phyloP scores from a whole-genome alignment of 2,113 vertebrate genomes.

The Plecotus auritus region DNA sequence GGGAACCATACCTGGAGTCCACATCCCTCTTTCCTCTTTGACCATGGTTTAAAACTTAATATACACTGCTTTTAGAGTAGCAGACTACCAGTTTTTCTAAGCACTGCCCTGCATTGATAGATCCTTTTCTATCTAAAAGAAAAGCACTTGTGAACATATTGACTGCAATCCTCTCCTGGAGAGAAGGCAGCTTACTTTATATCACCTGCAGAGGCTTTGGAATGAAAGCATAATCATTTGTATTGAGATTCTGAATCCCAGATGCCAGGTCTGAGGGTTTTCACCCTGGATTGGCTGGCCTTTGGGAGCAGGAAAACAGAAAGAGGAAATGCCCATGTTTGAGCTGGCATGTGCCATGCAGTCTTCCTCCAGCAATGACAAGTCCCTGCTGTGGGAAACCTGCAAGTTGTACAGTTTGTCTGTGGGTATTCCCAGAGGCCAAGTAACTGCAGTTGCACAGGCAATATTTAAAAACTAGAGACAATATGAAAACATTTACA shows the following conservation, averaged over 20 bases:
- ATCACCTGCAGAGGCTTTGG: constrained; percentile 68
- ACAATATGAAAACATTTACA: neutral
- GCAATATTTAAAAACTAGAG: neutral
- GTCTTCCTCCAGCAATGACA: constrained; percentile 5
- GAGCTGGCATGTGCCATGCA: constrained; percentile 65
- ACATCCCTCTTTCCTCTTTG: neutral
- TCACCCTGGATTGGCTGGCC: constrained; percentile 56
- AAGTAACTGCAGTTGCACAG: rapidly evolving
- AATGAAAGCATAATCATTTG: constrained; percentile 50
- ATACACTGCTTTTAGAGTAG: neutral
- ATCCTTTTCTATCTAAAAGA: constrained; percentile 13
- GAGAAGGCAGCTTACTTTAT: constrained; percentile 49
- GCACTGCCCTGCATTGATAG: neutral
- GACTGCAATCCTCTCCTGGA: neutral
- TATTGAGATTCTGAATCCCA: constrained; percentile 58
- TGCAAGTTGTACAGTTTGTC: neutral
- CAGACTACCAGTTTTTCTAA: constrained; percentile 1
- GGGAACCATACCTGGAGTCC: neutral
- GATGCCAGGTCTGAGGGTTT: constrained; percentile 67
- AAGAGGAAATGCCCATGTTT: constrained; percentile 71
- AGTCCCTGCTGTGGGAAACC: neutral
- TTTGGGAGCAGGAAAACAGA: constrained; percentile 67
- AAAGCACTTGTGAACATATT: neutral
- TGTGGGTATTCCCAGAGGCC: constrained; percentile 25
- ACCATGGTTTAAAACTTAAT: neutral